Evolutionary conservation across 2,113 vertebrate genomes (phyloP), one percentile per base, ranked within the genome.

Genomic region (Phylloscopus trochilus): DNA sequence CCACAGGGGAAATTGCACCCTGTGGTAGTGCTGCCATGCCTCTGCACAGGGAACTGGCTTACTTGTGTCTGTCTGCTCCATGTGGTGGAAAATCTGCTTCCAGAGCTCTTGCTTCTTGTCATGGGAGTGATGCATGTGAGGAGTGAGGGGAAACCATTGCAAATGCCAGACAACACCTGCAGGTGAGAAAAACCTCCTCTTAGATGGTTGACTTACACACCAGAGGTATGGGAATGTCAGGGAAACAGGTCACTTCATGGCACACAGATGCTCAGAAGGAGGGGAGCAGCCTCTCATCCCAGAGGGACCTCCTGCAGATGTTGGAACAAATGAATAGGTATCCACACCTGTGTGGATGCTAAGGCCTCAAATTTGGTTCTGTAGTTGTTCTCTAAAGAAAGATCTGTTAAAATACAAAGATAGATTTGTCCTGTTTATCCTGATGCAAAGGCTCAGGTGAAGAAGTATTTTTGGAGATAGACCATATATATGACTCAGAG

Each of bases 1-100:
- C 63, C 30, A 16, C 15, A 21, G 27, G 41, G 59, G 10, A 83
- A 73, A 62, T 2, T 0, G 1, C 1, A 1, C 26, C 51, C n/a
- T 19, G 37, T 37, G 58, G 60, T 31, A 44, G 15, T 0, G 0
- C 16, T 35, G 31, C 66, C 0, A 0, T 70, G 31, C 55, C 55
- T 46, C 47, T 43, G 75, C n/a, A 2, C 15, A 10, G 1, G 3
- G 60, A 88, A 22, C 46, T 47, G 79, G 11, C 60, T 75, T 4
- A 7, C 12, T 33, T 59, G 16, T 49, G n/a, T 53, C 39, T 55
- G 2, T 31, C 30, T 70, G 83, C 37, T 66, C 67, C 41, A 0
- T 4, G 8, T 15, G 17, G 28, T 5, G 14, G 37, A 46, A 55
- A 27, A n/a, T 20, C n/a, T 58, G 7, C 6, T 10, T 33, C 37